Base-by-base conservation (phyloP, 2,797 vertebrate genomes). In the Myotis findleyi region DNA sequence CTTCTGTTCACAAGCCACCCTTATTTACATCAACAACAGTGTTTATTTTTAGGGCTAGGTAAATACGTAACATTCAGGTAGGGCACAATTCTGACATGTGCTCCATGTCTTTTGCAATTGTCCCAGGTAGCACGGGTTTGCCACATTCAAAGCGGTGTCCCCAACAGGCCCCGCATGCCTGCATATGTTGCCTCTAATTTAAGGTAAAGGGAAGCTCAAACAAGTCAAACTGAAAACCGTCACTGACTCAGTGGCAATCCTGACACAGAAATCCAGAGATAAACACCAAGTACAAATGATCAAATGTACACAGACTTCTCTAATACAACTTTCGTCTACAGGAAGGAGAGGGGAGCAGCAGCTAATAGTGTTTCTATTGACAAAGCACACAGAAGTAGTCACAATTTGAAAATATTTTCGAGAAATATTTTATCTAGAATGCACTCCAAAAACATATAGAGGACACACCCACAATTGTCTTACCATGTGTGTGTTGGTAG, bases 401-500 rank as follows among this genome's bases (percentile, higher is more conserved):
- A 96, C 88, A 84, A 86, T 83, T 91, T 87, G 95, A 93, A 97
- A 97, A 96, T 95, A 98, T 96, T 87, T 96, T 95, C 53, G 12
- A 94, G 93, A 97, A 98, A 97, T 97, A 98, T 95, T 96, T 98
- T 95, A 98, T 96, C 96, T 96, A 92, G 94, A 97, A 97, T 94
- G 97, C 97, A 97, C 95, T 98, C 97, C 97, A 98, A 96, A 97
- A 98, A 98, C 97, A 98, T 87, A 96, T 84, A 96, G 92, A 98
- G 98, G 98, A 98, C 98, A 99, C 98, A 99, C 96, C 97, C 97
- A 97, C 97, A 98, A 97, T 98, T 98, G 98, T 99, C 99, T 99
- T 99, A 99, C 99, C 99, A 99, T 99, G 98, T 99, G 99, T 98
- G 99, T 99, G 99, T 99, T 99, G 99, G 99, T 98, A 98, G 99